These are phyloP conservation scores for Drosophila macrospina DNA, from an alignment of 2,888 invertebrate genomes.

Conservation along the genomic window DNA sequence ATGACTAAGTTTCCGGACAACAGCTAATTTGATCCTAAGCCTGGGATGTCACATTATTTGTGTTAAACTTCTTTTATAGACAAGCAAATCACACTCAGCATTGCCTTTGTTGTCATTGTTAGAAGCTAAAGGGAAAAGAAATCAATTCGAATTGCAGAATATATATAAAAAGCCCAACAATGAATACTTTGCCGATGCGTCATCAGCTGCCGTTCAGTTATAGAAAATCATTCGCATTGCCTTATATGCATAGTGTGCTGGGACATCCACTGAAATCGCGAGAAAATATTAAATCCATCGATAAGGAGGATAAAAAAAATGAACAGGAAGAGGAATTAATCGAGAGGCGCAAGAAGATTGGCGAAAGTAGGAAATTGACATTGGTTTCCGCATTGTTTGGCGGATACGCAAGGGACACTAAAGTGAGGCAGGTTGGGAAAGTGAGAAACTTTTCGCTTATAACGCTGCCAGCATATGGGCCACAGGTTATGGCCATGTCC, in stretches of 20 bases:
- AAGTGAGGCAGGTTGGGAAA: neutral
- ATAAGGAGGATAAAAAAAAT: too few relatives aligned
- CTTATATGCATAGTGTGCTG: slow-evolving; percentile 8
- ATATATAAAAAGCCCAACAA: slow-evolving; percentile 16
- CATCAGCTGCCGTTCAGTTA: slow-evolving; percentile 24
- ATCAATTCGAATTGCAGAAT: slow-evolving; percentile 11
- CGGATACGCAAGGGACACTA: neutral
- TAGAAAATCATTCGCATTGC: slow-evolving; percentile 16
- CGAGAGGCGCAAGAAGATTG: neutral
- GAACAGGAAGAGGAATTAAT: neutral
- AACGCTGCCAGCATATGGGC: slow-evolving; percentile 6
- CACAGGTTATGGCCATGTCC: slow-evolving; percentile 7
- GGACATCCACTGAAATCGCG: neutral
- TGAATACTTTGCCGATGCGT: slow-evolving; percentile 50
- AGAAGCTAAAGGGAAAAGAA: neutral
- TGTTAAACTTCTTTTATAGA: neutral
- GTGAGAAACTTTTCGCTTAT: slow-evolving; percentile 1
- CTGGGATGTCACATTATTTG: too few relatives aligned
- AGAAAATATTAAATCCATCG: neutral
- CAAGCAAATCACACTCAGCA: neutral
- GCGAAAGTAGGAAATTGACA: neutral
- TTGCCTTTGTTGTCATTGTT: slow-evolving; percentile 9
- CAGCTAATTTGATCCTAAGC: too few relatives aligned
- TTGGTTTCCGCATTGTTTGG: neutral
- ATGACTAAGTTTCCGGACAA: slow-evolving; percentile 40